phyloP scores from a whole-genome alignment of 1,140 invertebrate genomes.

The Tetramorium parvispinum region DNA sequence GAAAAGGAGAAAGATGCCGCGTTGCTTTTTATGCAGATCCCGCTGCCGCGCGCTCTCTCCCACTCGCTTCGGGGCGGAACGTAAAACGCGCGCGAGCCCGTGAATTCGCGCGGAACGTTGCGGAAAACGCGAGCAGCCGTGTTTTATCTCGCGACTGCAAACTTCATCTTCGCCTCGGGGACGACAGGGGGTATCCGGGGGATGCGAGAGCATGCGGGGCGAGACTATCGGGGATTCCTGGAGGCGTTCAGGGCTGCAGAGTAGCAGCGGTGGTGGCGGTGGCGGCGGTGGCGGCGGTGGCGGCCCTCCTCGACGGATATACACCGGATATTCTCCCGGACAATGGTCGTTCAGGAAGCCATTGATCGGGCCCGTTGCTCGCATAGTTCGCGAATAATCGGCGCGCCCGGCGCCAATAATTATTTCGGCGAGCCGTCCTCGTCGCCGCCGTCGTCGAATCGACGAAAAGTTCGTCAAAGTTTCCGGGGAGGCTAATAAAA shows the following conservation, averaged over 20 bases:
- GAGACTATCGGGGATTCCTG: conserved; percentile 61
- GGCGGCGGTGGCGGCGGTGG: not conserved
- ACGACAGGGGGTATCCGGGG: not conserved
- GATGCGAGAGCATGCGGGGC: conserved; percentile 9
- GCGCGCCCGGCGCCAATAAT: conserved; percentile 64
- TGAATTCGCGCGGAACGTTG: conserved; percentile 43
- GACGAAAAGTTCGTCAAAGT: conserved; percentile 61
- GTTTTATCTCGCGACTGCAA: conserved; percentile 48
- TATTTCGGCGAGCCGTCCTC: conserved; percentile 60
- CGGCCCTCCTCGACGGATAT: conserved; percentile 47
- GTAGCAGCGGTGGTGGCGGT: not conserved
- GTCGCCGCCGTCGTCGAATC: conserved; percentile 21
- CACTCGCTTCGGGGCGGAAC: conserved; percentile 32
- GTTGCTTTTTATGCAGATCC: conserved; percentile 53
- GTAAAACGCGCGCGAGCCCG: conserved; percentile 19
- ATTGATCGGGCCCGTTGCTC: conserved; percentile 64
- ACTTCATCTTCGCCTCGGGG: conserved; percentile 13
- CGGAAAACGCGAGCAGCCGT: conserved; percentile 55
- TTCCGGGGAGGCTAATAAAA: conserved; percentile 41
- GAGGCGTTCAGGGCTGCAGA: conserved; percentile 46
- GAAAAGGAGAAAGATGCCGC: conserved; percentile 9
- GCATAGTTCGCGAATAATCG: conserved; percentile 74
- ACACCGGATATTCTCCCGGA: conserved; percentile 67
- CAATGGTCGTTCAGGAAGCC: conserved; percentile 69
- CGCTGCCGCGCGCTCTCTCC: conserved; percentile 22